Percentiles rank a stretch among this genome's conserved stretches.
Conservation (phyloP, 2,797 vertebrate genomes). For the Acanthornis magna region DNA sequence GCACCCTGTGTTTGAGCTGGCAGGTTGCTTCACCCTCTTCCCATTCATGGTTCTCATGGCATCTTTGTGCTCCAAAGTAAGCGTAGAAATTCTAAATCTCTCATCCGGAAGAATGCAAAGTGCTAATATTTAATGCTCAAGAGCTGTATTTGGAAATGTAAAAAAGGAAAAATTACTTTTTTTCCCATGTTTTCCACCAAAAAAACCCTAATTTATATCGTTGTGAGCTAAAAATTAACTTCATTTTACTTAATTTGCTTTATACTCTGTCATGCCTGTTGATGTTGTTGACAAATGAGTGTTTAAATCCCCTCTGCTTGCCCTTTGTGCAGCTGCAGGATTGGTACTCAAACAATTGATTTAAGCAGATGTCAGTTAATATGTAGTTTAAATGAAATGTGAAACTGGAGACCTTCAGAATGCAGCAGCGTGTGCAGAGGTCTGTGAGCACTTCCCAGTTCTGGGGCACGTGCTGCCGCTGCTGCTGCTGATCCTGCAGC, state of each 20-base stretch:
- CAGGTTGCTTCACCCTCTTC: not conserved
- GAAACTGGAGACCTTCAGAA: not conserved
- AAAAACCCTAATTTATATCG: not conserved
- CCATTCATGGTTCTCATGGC: not conserved
- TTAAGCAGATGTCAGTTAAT: not conserved
- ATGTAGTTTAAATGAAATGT: not conserved
- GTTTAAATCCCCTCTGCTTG: not conserved
- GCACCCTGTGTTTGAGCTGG: not conserved
- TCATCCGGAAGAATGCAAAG: not conserved
- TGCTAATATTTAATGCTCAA: not conserved
- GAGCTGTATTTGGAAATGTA: not conserved
- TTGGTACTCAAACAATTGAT: not conserved
- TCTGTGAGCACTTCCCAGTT: rapidly evolving
- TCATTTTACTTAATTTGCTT: not conserved
- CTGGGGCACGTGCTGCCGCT: not conserved
- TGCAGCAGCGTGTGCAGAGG: not conserved
- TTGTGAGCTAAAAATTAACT: not conserved
- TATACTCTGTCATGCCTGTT: not conserved
- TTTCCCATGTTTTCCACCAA: not conserved
- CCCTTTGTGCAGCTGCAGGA: not conserved
- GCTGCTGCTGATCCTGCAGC: not conserved
- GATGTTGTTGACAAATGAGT: not conserved
- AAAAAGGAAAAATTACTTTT: not conserved
- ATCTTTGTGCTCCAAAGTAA: not conserved
- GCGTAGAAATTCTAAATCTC: rapidly evolving